Conservation (phyloP, 2,113 vertebrate genomes). For the Forbesichthys agassizii region DNA sequence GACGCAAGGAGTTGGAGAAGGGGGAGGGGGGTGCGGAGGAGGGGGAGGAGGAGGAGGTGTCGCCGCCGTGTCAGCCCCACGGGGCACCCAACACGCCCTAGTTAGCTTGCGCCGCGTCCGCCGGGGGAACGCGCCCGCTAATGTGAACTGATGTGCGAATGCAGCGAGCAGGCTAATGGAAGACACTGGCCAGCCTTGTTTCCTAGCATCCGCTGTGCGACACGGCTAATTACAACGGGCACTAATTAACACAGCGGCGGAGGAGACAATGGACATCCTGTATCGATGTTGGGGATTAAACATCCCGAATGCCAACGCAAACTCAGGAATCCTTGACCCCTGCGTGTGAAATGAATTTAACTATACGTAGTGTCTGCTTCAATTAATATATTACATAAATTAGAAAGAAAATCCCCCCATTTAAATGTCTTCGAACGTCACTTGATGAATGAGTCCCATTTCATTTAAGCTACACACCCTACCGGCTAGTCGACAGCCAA, state of each 20-base stretch:
- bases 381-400: constrained; percentile 39
- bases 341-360: neutral
- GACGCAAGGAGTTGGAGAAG: neutral
- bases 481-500: constrained; percentile 56
- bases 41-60: too few species aligned
- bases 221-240: constrained; percentile 2
- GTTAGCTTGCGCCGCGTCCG: neutral
- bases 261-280: neutral
- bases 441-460: constrained; percentile 69
- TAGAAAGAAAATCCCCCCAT: constrained; percentile 19
- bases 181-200: neutral
- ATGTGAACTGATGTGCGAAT: neutral
- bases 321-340: constrained; percentile 14
- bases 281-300: neutral
- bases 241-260: constrained; percentile 16
- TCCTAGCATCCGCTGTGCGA: neutral
- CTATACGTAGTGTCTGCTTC: constrained; percentile 12
- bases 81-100: too few species aligned
- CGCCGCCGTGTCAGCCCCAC: too few species aligned
- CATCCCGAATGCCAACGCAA: neutral
- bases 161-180: neutral
- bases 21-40: too few species aligned
- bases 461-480: constrained; percentile 65
- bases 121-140: constrained; percentile 21
- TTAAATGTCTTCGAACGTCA: constrained; percentile 32